phyloP scores from a whole-genome alignment of 2,888 invertebrate species.

The Trachelus tabidus region DNA sequence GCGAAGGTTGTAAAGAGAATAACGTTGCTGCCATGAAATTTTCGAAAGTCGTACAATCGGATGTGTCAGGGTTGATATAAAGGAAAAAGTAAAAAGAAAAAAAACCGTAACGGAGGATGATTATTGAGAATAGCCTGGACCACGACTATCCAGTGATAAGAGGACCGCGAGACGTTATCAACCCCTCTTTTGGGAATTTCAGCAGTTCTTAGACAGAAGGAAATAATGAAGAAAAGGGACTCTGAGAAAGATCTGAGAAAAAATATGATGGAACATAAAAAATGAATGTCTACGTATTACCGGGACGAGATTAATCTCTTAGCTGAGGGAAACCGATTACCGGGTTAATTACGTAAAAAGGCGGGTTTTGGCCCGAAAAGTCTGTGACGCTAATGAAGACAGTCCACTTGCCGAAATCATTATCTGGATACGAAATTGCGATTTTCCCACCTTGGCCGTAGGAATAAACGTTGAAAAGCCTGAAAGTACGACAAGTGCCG shows the following conservation, averaged over 20 bases:
- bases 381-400: background rate
- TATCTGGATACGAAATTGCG: conserved; percentile 6
- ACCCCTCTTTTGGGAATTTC: background rate
- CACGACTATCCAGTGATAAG: background rate
- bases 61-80: background rate
- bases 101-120: background rate
- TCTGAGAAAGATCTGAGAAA: background rate
- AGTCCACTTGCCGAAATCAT: conserved; percentile 25
- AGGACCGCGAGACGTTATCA: background rate
- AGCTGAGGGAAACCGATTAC: background rate
- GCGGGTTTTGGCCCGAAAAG: background rate
- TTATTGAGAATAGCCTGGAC: background rate
- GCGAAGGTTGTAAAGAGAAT: conserved; percentile 36
- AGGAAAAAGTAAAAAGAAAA: background rate
- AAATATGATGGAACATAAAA: background rate
- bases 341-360: background rate
- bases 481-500: conserved; percentile 20
- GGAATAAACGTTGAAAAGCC: conserved; percentile 3
- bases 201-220: background rate
- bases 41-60: conserved; percentile 29
- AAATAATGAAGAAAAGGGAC: background rate
- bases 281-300: background rate
- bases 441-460: conserved; percentile 4
- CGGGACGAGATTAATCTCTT: background rate
- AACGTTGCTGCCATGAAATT: conserved; percentile 28